Base-by-base conservation (phyloP, 23 tunicate genomes). In the Trididemnum nubilum region DNA sequence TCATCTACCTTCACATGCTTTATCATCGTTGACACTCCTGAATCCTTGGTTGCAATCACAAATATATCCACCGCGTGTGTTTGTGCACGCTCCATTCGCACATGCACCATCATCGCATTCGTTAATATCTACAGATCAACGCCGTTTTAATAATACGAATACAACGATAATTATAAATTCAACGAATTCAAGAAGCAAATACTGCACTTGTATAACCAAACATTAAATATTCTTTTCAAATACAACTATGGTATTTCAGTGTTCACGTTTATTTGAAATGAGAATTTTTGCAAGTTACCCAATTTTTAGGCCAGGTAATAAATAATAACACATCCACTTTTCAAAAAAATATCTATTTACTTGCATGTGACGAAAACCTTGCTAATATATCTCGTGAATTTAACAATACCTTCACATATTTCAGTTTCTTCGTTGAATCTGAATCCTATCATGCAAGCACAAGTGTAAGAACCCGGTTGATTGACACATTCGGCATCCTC, bases 1-100 rank as follows among this genome's bases (percentile, higher is more conserved):
- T n/a, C n/a, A n/a, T n/a, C n/a, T 61, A 92, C 97, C 98, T 87
- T 93, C 93, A 50, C 99, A 96, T 63, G 94, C 94, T 70, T 87
- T 83, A 70, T 75, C 89, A 23, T 84, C 86, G 81, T 91, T 85
- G 35, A 86, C 85, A 2, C 78, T 40, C 24, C n/a, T 64, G 79
- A 87, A 96, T 35, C 99, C 99, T 33, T 87, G 86, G 90, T 96
- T 85, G 44, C 99, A 96, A 32, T 83, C 85, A 83, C 99, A 96
- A 12, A 75, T 26, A 72, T 76, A 96, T 27, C 87, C 94, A 9
- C 99, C 99, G n/a, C 51, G 64, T 22, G 87, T 84, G 80, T 96
- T 88, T 1, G 66, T 37, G 76, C 99, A 96, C 26, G 33, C 76
- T 52, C 99, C 99, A 51, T 96, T 96, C 36, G 85, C 79, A 79